Conservation (phyloP, 2,888 invertebrate genomes). For the Neuroscelio doddi region DNA sequence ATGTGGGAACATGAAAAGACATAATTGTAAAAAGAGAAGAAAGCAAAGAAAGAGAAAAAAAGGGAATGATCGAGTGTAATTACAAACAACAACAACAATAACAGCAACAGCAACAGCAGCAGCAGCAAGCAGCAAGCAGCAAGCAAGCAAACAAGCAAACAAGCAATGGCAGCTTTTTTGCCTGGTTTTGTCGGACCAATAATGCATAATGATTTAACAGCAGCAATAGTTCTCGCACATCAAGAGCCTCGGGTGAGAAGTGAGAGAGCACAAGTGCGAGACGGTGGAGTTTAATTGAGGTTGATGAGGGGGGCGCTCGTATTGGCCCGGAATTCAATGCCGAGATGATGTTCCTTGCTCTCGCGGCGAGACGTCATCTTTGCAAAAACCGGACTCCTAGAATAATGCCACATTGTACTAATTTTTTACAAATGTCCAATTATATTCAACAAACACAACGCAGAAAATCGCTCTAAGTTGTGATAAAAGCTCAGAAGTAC, state of each 20-base stretch:
- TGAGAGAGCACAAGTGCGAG: conserved; percentile 68
- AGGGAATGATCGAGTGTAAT: background rate
- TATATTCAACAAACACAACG: no score
- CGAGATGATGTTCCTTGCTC: conserved; percentile 67
- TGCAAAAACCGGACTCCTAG: conserved; percentile 46
- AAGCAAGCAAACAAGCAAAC: no score
- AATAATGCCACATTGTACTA: conserved; percentile 25
- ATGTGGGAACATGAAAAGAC: no score
- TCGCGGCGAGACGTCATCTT: conserved; percentile 53
- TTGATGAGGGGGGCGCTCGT: conserved; percentile 72
- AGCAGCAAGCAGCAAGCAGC: no score
- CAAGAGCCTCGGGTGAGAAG: conserved; percentile 67
- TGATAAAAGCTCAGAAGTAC: no score
- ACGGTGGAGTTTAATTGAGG: conserved; percentile 72
- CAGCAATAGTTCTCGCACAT: conserved; percentile 45
- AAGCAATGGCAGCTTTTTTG: conserved; percentile 42
- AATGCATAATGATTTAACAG: conserved; percentile 61
- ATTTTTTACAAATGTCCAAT: no score
- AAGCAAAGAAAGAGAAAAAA: background rate
- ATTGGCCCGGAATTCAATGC: conserved; percentile 72
- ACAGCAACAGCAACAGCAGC: no score
- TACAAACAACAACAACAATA: no score
- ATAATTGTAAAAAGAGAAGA: no score
- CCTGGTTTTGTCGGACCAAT: conserved; percentile 52
- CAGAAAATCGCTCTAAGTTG: no score